Conservation (phyloP, 2,113 vertebrate species). For the Psilopsiagon aymara region DNA sequence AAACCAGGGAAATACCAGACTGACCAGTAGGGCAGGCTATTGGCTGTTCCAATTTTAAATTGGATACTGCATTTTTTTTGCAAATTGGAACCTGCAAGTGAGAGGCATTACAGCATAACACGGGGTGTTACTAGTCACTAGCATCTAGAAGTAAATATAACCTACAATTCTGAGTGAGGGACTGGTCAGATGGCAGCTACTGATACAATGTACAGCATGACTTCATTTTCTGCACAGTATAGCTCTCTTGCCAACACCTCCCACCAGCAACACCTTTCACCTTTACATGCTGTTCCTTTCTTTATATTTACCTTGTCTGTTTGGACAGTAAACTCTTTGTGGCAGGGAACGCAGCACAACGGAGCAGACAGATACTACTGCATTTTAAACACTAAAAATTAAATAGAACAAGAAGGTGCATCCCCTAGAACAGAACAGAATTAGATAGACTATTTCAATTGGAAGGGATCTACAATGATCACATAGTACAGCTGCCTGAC, state of each 20-base stretch:
- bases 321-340: background rate
- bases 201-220: background rate
- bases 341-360: background rate
- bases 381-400: background rate
- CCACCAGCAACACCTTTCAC: background rate
- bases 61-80: background rate
- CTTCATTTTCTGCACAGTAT: background rate
- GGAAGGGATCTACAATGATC: background rate
- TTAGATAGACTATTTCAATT: background rate
- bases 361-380: background rate
- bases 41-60: background rate
- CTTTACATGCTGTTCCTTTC: background rate
- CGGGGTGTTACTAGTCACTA: background rate
- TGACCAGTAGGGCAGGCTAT: background rate
- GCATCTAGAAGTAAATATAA: background rate
- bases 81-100: background rate
- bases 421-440: background rate
- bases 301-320: background rate
- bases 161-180: background rate
- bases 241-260: background rate
- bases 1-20: background rate
- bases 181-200: background rate
- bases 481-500: background rate
- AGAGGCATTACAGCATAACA: background rate
- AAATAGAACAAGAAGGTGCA: background rate